Base-by-base conservation (phyloP, 2,113 vertebrate genomes). In the Eulemur macaco region DNA sequence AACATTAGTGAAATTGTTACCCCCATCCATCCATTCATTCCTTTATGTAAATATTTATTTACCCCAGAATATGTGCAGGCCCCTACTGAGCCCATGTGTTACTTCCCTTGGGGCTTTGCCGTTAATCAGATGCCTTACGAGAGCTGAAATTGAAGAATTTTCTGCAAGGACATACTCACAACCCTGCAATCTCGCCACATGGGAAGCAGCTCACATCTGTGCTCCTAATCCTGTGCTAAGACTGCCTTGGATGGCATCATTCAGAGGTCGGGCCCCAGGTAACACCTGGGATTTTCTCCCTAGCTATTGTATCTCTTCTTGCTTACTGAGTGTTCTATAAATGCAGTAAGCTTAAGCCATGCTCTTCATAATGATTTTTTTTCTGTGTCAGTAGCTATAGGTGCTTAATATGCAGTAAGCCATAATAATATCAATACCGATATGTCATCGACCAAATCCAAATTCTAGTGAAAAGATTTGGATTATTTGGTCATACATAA, bases 251-350 rank as follows among this genome's bases (percentile, higher is more conserved):
- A 15, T 77, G 39, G 1, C 37, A 56, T 68, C 81, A 52, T 50
- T 23, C 39, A 63, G 34, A 86, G 31, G 5, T 25, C 3, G 0
- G 31, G 20, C 42, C 17, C 68, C 15, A 31, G 23, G 18, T 63
- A 31, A 56, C 42, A 45, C 13, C 2, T 18, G 71, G 50, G n/a
- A 80, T 60, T 58, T 52, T 77, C 31, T 80, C 42, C 31, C 60
- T 34, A 64, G 27, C 56, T 50, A 86, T 73, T 54, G 6, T 82
- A 39, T 60, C 47, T 80, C 76, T 87, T 94, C 94, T 80, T 91
- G 69, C 20, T 95, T 69, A 86, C 12, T 11, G 15, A n/a, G 25
- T 45, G 6, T 89, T 45, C 89, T 60, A 8, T 56, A 80, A 71
- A 88, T 54, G 86, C 56, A 69, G 14, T 39, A 86, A 83, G 39